Evolutionary conservation across 2,888 invertebrate species (phyloP).

Genomic region (Ophion slaviceki): DNA sequence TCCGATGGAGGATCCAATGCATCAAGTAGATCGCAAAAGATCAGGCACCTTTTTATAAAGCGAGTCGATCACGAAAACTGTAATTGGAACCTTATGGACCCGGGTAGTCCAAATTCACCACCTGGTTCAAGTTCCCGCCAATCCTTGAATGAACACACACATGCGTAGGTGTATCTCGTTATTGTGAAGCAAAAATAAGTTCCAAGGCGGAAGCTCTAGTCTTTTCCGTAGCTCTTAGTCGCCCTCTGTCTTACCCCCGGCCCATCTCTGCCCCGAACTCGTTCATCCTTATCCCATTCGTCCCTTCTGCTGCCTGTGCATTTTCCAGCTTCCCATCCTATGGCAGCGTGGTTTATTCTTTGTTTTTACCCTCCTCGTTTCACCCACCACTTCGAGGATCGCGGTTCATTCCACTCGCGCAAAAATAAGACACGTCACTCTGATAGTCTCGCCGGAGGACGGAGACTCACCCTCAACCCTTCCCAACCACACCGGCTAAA

Average conservation of each 20-base stretch:
- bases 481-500: not conserved
- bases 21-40: not conserved
- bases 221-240: conserved; percentile 36
- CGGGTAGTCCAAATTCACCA: not conserved
- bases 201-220: conserved; percentile 20
- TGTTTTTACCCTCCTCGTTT: conserved; percentile 38
- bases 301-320: conserved; percentile 4
- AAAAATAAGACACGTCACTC: conserved; percentile 61
- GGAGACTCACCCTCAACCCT: not conserved
- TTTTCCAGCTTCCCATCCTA: conserved; percentile 9
- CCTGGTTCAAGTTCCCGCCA: conserved; percentile 16
- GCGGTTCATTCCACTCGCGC: conserved; percentile 32
- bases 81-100: not conserved
- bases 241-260: not conserved
- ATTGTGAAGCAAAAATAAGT: conserved; percentile 23
- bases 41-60: not conserved
- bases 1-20: not conserved
- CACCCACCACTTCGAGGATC: conserved; percentile 3
- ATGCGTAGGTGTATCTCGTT: not conserved
- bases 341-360: conserved; percentile 27
- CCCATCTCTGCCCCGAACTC: conserved; percentile 32
- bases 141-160: not conserved
- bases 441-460: conserved; percentile 23
- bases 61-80: not conserved
- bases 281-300: conserved; percentile 23